Evolutionary conservation across 2,888 invertebrate species (phyloP).

Genomic region (Eilema griseolum): DNA sequence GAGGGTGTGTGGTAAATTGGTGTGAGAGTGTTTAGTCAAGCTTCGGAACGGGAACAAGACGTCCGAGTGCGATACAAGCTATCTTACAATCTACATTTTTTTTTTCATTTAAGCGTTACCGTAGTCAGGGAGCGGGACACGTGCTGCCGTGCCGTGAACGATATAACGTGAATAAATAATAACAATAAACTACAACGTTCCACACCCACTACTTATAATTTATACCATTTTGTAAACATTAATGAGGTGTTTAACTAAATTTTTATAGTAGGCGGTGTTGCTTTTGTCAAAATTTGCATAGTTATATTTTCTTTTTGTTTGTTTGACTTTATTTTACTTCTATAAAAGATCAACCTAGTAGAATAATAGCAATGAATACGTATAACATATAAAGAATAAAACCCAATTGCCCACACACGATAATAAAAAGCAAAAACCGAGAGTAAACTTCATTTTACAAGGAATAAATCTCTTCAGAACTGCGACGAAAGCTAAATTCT

Average conservation of each 20-base stretch:
- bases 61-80: constrained; percentile 33
- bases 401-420: constrained; percentile 35
- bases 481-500: constrained; percentile 77
- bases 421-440: constrained; percentile 56
- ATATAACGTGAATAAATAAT: constrained; percentile 68
- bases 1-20: constrained; percentile 64
- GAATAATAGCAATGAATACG: constrained; percentile 19
- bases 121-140: constrained; percentile 58
- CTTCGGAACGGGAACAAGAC: constrained; percentile 45
- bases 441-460: constrained; percentile 70
- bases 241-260: constrained; percentile 57
- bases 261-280: constrained; percentile 21
- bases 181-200: constrained; percentile 58
- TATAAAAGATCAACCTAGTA: constrained; percentile 20
- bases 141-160: constrained; percentile 59
- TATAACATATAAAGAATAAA: constrained; percentile 28
- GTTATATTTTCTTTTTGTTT: constrained; percentile 10
- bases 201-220: constrained; percentile 60
- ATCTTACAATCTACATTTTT: constrained; percentile 38
- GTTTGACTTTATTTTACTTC: constrained; percentile 10
- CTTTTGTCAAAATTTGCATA: constrained; percentile 41
- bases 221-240: constrained; percentile 62
- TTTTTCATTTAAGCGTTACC: constrained; percentile 57
- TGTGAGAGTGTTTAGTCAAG: constrained; percentile 58
- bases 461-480: constrained; percentile 72